These are phyloP conservation scores for Falco cherrug DNA, from an alignment of 2,797 vertebrate species.

Conservation along the genomic window DNA sequence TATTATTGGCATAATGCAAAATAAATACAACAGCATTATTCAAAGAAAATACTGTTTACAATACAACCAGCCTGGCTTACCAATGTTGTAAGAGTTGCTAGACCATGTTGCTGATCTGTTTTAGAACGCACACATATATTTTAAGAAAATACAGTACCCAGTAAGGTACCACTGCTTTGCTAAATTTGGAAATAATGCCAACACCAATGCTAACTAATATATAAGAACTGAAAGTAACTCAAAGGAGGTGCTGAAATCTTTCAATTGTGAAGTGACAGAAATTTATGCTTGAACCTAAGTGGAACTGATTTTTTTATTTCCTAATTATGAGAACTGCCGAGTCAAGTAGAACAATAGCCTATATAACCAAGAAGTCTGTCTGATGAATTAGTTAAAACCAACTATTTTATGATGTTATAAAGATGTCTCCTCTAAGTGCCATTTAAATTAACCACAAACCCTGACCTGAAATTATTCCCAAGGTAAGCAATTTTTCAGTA, in stretches of 20 bases:
- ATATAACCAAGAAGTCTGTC: neutral
- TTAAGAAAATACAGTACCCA: neutral
- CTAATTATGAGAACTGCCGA: neutral
- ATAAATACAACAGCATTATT: neutral
- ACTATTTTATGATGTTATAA: neutral
- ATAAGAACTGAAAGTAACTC: neutral
- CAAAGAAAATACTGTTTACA: neutral
- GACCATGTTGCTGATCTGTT: neutral
- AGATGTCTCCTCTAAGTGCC: neutral
- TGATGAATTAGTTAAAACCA: neutral
- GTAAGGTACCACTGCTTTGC: neutral
- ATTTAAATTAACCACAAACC: constrained; percentile 6
- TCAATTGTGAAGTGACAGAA: neutral
- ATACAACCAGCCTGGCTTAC: neutral
- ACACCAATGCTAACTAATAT: neutral
- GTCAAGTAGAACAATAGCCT: neutral
- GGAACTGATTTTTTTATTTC: neutral
- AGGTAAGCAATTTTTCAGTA: neutral
- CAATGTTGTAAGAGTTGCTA: neutral
- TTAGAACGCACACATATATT: neutral
- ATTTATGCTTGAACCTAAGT: neutral
- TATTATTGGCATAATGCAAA: neutral
- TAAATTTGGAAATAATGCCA: neutral
- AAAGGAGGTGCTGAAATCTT: neutral
- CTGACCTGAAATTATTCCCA: neutral